Evolutionary conservation across 2,113 vertebrate genomes (phyloP).

Genomic region (Etheostoma cragini): DNA sequence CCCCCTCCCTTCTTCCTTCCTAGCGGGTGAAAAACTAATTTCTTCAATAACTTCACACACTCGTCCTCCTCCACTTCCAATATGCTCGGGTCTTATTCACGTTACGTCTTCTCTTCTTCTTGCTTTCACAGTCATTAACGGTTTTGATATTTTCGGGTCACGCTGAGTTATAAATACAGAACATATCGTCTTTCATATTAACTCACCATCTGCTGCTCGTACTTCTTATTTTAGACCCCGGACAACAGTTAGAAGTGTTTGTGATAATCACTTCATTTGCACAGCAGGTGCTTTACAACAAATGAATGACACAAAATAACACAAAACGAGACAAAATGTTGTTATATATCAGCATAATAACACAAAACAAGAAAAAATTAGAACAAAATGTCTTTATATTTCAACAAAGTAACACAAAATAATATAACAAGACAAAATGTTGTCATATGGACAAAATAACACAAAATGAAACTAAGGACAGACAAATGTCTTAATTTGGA

Average conservation of each 20-base stretch:
- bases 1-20: neutral
- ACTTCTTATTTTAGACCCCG: neutral
- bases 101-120: neutral
- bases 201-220: conserved; percentile 37
- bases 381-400: no score
- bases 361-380: accelerated
- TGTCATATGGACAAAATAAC: no score
- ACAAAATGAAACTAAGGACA: no score
- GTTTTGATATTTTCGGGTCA: neutral
- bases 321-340: no score
- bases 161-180: conserved; percentile 15
- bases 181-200: conserved; percentile 7
- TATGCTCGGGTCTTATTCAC: neutral
- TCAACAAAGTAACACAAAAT: no score
- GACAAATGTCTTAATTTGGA: no score
- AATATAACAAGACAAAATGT: no score
- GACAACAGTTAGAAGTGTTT: conserved; percentile 4
- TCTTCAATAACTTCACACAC: conserved; percentile 33
- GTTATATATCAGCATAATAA: no score
- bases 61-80: conserved; percentile 25
- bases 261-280: conserved; percentile 9
- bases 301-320: neutral
- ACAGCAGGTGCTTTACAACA: neutral
- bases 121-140: conserved; percentile 1
- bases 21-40: conserved; percentile 23